Evolutionary conservation across 2,888 invertebrate species (phyloP).

Genomic region (Phyllotreta cruciferae): DNA sequence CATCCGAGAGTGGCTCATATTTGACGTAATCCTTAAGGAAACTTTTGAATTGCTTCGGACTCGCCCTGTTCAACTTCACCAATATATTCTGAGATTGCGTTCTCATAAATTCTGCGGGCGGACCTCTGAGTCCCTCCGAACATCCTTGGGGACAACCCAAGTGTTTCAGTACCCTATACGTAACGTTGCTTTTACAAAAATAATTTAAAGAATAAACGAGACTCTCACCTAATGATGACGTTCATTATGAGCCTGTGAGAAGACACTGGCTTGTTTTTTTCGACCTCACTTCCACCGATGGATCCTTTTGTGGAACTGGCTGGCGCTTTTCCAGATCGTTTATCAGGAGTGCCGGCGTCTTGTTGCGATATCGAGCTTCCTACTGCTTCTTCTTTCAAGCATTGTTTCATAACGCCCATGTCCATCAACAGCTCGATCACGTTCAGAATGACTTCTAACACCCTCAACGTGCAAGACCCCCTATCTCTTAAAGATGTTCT

Average conservation of each 20-base stretch:
- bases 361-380: constrained; percentile 42
- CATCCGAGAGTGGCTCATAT: constrained; percentile 77
- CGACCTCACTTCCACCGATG: constrained; percentile 60
- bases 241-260: constrained; percentile 79
- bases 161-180: constrained; percentile 79
- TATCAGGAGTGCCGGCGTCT: constrained; percentile 48
- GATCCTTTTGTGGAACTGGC: constrained; percentile 44
- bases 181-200: constrained; percentile 23
- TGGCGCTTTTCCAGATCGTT: constrained; percentile 44
- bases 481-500: constrained; percentile 85
- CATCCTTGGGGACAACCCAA: constrained; percentile 97
- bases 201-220: too few relatives aligned
- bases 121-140: constrained; percentile 81
- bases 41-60: constrained; percentile 68
- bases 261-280: constrained; percentile 61
- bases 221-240: constrained; percentile 65
- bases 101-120: constrained; percentile 89
- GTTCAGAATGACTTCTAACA: constrained; percentile 92
- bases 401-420: constrained; percentile 79
- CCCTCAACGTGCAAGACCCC: constrained; percentile 82
- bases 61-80: constrained; percentile 75
- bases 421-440: constrained; percentile 91
- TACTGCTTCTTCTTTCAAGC: constrained; percentile 62
- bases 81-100: constrained; percentile 85
- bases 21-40: constrained; percentile 79